Evolutionary conservation across 1,140 invertebrate species (phyloP).

Genomic region (Halyomorpha halys): DNA sequence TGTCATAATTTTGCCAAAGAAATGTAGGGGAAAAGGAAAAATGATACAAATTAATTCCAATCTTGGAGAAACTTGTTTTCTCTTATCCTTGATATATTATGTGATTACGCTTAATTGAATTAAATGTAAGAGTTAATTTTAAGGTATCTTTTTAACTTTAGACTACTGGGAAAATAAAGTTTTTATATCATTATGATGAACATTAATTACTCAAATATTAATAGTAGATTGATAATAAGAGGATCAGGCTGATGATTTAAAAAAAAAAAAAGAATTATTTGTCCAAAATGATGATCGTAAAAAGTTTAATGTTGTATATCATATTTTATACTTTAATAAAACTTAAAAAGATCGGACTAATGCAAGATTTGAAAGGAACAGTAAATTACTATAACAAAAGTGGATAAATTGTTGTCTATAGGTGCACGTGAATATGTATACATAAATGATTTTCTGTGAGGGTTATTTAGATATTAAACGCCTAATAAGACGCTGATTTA

Average conservation of each 20-base stretch:
- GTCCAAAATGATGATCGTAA: neutral
- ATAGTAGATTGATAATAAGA: neutral
- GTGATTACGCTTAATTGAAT: conserved; percentile 7
- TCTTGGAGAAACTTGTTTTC: too few species aligned
- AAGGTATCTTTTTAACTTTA: conserved; percentile 9
- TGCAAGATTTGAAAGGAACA: neutral
- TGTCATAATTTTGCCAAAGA: conserved; percentile 2
- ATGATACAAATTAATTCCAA: too few species aligned
- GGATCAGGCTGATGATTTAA: neutral
- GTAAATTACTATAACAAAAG: neutral
- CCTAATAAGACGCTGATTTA: neutral
- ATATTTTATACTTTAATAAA: too few species aligned
- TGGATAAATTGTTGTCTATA: neutral
- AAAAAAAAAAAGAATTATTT: conserved; percentile 5
- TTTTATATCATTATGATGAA: neutral
- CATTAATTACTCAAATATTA: neutral
- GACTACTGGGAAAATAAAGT: neutral
- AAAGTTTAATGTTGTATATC: too few species aligned
- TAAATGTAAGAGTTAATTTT: neutral
- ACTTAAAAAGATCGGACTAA: too few species aligned
- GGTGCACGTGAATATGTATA: neutral
- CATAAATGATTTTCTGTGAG: neutral
- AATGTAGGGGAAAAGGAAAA: neutral
- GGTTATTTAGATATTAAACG: conserved; percentile 1
- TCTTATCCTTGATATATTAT: too few species aligned